Base-by-base conservation (phyloP, 2,113 vertebrate species). In the Caranx ignobilis region DNA sequence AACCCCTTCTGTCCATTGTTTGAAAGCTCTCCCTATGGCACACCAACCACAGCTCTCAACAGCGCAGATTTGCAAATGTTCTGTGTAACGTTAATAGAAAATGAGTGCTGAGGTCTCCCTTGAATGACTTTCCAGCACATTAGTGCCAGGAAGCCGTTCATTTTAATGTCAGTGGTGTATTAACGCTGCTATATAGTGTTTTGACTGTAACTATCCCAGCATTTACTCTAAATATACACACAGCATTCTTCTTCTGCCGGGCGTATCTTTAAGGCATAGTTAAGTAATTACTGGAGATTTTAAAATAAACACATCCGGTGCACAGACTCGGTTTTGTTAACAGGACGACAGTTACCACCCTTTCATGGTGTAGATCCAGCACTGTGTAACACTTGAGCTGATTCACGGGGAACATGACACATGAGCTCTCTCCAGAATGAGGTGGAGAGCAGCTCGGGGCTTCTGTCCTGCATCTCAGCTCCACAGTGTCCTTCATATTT, bases 231-330 rank as follows among this genome's bases (percentile, higher is more conserved):
- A 87, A 93, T 90, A 88, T 88, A 92, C 88, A 89, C 89, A 88
- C 65, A 31, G 64, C 81, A 88, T 93, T 89, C 85, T 89, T 91
- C 82, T 81, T 75, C 87, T 78, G 50, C 78, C 31, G 67, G 88
- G 88, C 87, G 32, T 92, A 85, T 86, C 84, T 91, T 90, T 88
- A 87, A 93, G 80, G 87, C 91, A 89, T 90, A 92, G 88, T 88
- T 89, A 93, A 88, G 83, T 92, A 89, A 94, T 93, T 92, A 88
- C 87, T 82, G 69, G 34, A 80, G 88, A 71, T 89, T 92, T 83
- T 89, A 87, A 93, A 93, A 91, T 93, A 94, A 94, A 93, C 91
- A 92, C 82, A 86, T 91, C 85, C 90, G 76, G 81, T 88, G 76
- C 74, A 77, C 85, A 82, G 87, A 55, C 75, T 71, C 31, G 5